Evolutionary conservation across 1,140 invertebrate genomes (phyloP).

Genomic region (Plectus sambesii): DNA sequence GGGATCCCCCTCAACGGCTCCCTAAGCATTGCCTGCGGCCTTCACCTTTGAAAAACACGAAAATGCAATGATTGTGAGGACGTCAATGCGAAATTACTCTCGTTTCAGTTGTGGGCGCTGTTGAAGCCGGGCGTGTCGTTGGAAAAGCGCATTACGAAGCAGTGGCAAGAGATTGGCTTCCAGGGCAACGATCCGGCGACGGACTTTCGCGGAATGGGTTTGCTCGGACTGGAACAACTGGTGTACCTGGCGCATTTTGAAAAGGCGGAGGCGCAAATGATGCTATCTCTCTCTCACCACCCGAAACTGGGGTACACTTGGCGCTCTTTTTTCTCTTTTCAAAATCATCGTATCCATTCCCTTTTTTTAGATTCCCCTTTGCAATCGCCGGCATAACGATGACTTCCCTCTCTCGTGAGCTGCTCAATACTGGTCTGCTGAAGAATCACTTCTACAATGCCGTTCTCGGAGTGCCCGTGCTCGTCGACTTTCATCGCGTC

Average conservation of each 20-base stretch:
- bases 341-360: not conserved
- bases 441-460: conserved; percentile 82
- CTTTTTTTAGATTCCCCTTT: conserved; percentile 53
- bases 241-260: conserved; percentile 74
- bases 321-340: conserved; percentile 10
- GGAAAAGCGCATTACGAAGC: conserved; percentile 63
- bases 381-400: conserved; percentile 81
- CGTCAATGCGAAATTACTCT: not conserved
- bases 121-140: conserved; percentile 64
- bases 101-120: conserved; percentile 59
- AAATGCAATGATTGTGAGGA: conserved; percentile 4
- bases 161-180: conserved; percentile 91
- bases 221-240: conserved; percentile 82
- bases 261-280: conserved; percentile 62
- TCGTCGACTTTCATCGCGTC: conserved; percentile 77
- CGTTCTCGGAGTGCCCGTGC: conserved; percentile 52
- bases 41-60: too few relatives aligned
- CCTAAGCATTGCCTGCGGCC: too few relatives aligned
- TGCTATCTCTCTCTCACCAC: conserved; percentile 75
- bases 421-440: conserved; percentile 67
- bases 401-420: conserved; percentile 70
- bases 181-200: conserved; percentile 87
- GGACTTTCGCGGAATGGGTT: conserved; percentile 92
- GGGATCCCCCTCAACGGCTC: too few relatives aligned
- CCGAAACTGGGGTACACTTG: conserved; percentile 57